phyloP scores from a whole-genome alignment of 2,113 vertebrate genomes.

The Pycnonotus jocosus region DNA sequence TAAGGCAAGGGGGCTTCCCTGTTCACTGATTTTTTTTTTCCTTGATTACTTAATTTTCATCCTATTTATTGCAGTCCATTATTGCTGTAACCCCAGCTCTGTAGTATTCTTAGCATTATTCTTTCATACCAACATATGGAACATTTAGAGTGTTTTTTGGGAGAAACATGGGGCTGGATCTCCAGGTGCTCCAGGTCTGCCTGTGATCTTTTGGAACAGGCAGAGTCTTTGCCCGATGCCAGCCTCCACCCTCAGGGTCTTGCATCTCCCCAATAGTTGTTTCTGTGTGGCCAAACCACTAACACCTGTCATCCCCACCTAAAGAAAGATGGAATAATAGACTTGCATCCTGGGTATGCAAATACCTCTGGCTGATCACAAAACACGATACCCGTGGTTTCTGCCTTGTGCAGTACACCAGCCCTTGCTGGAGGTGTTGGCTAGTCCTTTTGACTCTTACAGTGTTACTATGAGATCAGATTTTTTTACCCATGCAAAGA shows the following conservation, averaged over 20 bases:
- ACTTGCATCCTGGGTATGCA: neutral
- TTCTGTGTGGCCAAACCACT: neutral
- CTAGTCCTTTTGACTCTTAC: neutral
- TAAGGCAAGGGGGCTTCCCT: neutral
- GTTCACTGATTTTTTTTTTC: neutral
- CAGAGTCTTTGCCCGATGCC: neutral
- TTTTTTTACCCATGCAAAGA: neutral
- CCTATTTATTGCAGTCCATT: neutral
- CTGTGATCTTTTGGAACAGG: neutral
- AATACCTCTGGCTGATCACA: neutral
- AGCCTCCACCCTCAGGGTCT: neutral
- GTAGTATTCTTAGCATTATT: neutral
- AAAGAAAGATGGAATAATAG: neutral
- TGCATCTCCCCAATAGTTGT: neutral
- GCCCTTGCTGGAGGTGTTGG: neutral
- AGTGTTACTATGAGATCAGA: neutral
- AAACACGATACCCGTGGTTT: rapidly evolving
- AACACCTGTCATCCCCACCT: neutral
- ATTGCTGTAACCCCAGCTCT: neutral
- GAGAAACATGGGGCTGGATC: neutral
- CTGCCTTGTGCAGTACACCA: neutral
- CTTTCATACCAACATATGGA: neutral
- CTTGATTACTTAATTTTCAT: neutral
- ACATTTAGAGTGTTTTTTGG: neutral
- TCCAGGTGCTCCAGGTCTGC: neutral